Evolutionary conservation across 2,113 vertebrate species (phyloP), one percentile per base, ranked within the genome.

Genomic region (Tilapia sparmanii): DNA sequence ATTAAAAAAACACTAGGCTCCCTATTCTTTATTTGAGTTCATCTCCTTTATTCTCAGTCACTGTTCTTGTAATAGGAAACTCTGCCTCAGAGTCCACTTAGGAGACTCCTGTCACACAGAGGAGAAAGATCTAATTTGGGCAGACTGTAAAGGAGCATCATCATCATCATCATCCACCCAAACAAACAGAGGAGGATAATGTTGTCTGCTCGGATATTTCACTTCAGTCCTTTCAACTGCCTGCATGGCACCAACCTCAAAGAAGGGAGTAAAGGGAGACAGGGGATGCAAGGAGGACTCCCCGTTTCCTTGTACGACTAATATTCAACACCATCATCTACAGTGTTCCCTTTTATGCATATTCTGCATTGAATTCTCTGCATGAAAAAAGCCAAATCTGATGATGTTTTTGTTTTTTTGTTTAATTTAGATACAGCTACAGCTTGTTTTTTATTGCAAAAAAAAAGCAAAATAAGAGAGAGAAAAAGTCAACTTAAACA

Each of bases 321-420:
- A 90, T 91, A 94, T 94, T 93, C 94, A 90, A 80, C 85, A 83
- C 73, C 82, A 59, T 87, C 66, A 68, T 85, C 82, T 85, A 88
- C 84, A 80, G 89, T 38, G 82, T 42, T 94, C 71, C 85, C 82
- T 33, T 85, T 24, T 1, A 79, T 35, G 66, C 78, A 88, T 31
- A 42, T 50, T 63, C 83, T 89, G 66, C 6, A 68, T 73, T 86
- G 31, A 55, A 47, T 89, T 83, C 38, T 81, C 82, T 9, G 10
- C 71, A 63, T 61, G n/a, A n/a, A 53, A n/a, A n/a, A 50, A 3
- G 55, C 19, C 12, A 50, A 61, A 90, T 94, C 78, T 42, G 81
- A 83, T 81, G 35, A 83, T 66, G 54, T 16, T 19, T 0, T 47
- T n/a, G n/a, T 24, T n/a, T 29, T 29, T 29, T n/a, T 1, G 79